Conservation (phyloP, 2,113 vertebrate genomes). For the Lasiurus borealis region DNA sequence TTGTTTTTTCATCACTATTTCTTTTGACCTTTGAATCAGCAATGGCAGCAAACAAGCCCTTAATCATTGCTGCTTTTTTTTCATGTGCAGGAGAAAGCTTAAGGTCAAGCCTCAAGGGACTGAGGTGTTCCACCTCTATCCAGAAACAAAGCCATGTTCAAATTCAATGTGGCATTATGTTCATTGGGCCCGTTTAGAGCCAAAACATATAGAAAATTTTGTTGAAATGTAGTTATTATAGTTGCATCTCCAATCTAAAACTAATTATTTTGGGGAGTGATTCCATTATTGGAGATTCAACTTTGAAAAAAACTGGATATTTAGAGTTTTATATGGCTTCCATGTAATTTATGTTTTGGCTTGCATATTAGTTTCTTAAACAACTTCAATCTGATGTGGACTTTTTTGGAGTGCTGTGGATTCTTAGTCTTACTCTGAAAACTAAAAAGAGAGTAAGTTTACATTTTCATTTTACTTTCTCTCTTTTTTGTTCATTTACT, state of each 20-base stretch:
- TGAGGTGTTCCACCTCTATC: neutral
- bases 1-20: neutral
- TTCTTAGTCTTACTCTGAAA: conserved; percentile 10
- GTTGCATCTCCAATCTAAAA: neutral
- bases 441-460: neutral
- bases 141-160: neutral
- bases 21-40: neutral
- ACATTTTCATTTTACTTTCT: conserved; percentile 53
- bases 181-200: neutral
- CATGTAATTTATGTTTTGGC: neutral
- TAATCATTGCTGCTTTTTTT: neutral
- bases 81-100: neutral
- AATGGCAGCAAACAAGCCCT: neutral
- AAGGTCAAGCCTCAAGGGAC: neutral
- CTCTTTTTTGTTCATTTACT: conserved; percentile 4
- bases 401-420: neutral
- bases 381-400: neutral
- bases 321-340: neutral
- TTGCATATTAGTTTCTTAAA: neutral
- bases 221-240: neutral
- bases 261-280: neutral
- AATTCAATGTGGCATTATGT: neutral
- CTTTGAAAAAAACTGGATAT: neutral
- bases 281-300: conserved; percentile 33
- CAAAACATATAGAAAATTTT: neutral